A percentile compares a stretch with the other conserved stretches of the same genome.
Conservation (phyloP, 1,140 invertebrate species). For the Drosophila orena region DNA sequence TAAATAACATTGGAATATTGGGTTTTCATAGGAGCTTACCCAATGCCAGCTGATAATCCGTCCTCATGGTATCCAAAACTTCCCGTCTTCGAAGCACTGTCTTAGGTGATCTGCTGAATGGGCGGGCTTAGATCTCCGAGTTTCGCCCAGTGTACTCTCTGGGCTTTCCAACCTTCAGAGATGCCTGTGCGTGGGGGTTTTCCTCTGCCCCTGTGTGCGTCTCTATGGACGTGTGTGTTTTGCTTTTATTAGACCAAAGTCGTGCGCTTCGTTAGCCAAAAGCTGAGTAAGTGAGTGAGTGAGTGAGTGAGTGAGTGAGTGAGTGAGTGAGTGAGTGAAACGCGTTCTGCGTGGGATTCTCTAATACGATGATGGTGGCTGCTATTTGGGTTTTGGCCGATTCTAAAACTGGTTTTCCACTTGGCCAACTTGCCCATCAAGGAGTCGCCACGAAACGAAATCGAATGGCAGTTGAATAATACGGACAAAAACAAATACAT, state of each 20-base stretch:
- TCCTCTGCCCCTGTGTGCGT: conserved; percentile 23
- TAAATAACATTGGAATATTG: background rate
- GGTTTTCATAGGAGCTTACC: no score
- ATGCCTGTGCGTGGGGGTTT: conserved; percentile 73
- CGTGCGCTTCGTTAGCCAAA: conserved; percentile 78
- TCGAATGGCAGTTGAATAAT: conserved; percentile 69
- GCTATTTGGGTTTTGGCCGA: conserved; percentile 62
- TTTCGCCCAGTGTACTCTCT: conserved; percentile 24
- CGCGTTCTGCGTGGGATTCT: conserved; percentile 80
- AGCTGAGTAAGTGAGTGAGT: conserved; percentile 35
- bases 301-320: conserved; percentile 50
- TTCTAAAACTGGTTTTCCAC: conserved; percentile 70
- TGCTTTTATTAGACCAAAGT: conserved; percentile 76
- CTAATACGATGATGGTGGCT: conserved; percentile 50
- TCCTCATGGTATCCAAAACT: background rate
- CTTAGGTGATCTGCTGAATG: background rate
- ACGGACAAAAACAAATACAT: conserved; percentile 21
- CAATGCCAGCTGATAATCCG: no score
- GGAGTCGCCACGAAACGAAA: conserved; percentile 69
- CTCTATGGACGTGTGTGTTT: conserved; percentile 26
- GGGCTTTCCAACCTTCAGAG: conserved; percentile 61
- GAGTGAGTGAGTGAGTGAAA: conserved; percentile 48
- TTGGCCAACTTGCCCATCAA: conserved; percentile 78
- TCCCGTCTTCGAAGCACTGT: no score
- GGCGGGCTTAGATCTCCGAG: background rate